Evolutionary conservation across 2,888 invertebrate species (phyloP), one percentile per base, ranked within the genome.

Genomic region (Zele albiditarsus): DNA sequence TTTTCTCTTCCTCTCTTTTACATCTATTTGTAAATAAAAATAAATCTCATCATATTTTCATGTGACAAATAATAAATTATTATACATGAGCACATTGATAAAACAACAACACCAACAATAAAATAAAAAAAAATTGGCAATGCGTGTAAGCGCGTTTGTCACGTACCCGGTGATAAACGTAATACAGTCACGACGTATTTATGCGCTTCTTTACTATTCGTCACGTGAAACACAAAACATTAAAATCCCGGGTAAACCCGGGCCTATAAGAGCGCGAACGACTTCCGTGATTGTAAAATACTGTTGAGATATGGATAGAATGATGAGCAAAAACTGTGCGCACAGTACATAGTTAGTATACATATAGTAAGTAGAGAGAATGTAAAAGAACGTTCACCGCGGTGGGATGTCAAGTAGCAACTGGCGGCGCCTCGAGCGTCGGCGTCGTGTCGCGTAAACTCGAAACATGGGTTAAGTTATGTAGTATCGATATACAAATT

Each of bases 331-430:
- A 20, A 16, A 20, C 20, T 3, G 8, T 8, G 20, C 53, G 20
- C 53, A 10, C 20, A 53, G 20, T n/a, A n/a, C 20, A 53, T 53
- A 20, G 8, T 53, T 38, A 38, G 20, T 53, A 20, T 20, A 53
- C 23, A n/a, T 33, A 20, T 20, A 70, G 58, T 49, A 57, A 60
- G 12, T 42, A 57, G 25, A n/a, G 58, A 58, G 42, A 14, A 8
- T 53, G 58, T 57, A 49, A 77, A 73, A 60, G 74, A 81, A 79
- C 77, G 82, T 80, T 80, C 82, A 76, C 81, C 75, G 20, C n/a
- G 73, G 75, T 77, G 78, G 80, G 82, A 74, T 79, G 80, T 71
- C 80, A 72, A 73, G 76, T 74, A 77, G 77, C 78, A 77, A 82
- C 82, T 82, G 80, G 31, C 71, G 73, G 71, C 69, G 68, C 66